Percentiles rank a stretch among this genome's conserved stretches.
Evolutionary conservation across 2,888 invertebrate species (phyloP).

Genomic region (Thymelicus acteon): DNA sequence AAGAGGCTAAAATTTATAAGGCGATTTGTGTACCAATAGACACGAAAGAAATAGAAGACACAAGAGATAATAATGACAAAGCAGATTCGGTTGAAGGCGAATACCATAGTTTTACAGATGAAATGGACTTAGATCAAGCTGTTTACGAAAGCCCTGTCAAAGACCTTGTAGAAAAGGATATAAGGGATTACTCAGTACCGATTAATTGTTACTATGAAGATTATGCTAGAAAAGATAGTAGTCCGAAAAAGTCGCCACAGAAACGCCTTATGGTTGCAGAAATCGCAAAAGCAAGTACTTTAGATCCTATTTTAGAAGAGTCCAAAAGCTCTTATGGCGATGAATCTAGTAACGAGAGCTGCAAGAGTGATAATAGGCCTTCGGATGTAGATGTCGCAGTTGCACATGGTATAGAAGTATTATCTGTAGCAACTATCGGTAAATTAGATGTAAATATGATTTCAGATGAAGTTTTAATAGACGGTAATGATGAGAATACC

Average conservation of each 20-base stretch:
- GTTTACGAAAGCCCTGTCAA: slow-evolving; percentile 77
- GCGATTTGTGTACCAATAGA: slow-evolving; percentile 50
- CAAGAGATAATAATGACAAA: slow-evolving; percentile 38
- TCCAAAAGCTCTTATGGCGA: slow-evolving; percentile 74
- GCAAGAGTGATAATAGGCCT: slow-evolving; percentile 36
- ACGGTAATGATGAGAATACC: background rate
- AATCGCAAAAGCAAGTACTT: slow-evolving; percentile 47
- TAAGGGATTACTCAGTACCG: slow-evolving; percentile 78
- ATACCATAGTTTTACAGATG: slow-evolving; percentile 77
- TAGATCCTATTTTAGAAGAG: slow-evolving; percentile 79
- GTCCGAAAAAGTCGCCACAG: slow-evolving; percentile 60
- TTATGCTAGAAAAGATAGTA: slow-evolving; percentile 55
- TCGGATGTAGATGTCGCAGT: slow-evolving; percentile 4
- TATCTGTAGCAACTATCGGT: slow-evolving; percentile 3
- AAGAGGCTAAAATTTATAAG: slow-evolving; percentile 44
- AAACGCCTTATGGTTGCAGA: slow-evolving; percentile 50
- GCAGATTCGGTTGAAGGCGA: slow-evolving; percentile 69
- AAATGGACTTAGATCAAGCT: slow-evolving; percentile 65
- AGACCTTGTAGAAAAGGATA: slow-evolving; percentile 75
- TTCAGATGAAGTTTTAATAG: background rate
- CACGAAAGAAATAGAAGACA: slow-evolving; percentile 48
- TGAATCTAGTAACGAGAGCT: slow-evolving; percentile 58
- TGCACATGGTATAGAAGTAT: slow-evolving; percentile 21
- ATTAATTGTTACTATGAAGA: slow-evolving; percentile 76
- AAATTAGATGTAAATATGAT: background rate